Evolutionary conservation across 2,888 invertebrate species (phyloP).

Genomic region (Mongoloraphidia duomilia): DNA sequence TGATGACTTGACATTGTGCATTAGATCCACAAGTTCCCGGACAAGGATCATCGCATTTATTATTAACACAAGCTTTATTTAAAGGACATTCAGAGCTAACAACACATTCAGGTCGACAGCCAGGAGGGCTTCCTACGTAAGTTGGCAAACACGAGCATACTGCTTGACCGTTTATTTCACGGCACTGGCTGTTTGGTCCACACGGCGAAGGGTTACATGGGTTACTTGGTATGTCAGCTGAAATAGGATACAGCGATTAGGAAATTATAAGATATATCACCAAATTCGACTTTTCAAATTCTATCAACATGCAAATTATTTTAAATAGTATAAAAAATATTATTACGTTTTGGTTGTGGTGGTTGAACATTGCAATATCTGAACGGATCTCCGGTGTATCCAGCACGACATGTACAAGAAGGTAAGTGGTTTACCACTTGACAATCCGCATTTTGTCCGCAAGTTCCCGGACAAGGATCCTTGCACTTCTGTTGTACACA

Average conservation of each 20-base stretch:
- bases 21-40: conserved; percentile 46
- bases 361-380: conserved; percentile 20
- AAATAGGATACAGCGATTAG: no score
- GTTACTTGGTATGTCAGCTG: conserved; percentile 22
- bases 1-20: conserved; percentile 37
- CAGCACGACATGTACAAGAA: conserved; percentile 42
- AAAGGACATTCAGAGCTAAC: conserved; percentile 62
- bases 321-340: no score
- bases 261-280: no score
- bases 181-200: conserved; percentile 69
- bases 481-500: conserved; percentile 54
- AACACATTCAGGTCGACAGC: conserved; percentile 66
- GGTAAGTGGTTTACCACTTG: conserved; percentile 50
- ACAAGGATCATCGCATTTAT: conserved; percentile 61
- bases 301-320: no score
- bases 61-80: conserved; percentile 53
- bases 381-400: conserved; percentile 39
- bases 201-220: conserved; percentile 70
- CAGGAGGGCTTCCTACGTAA: conserved; percentile 40
- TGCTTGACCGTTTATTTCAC: conserved; percentile 42
- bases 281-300: no score
- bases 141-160: conserved; percentile 32
- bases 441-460: conserved; percentile 53
- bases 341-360: neutral
- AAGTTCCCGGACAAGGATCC: conserved; percentile 56